A percentile compares a stretch with the other conserved stretches of the same genome.
phyloP scores from a whole-genome alignment of 2,113 vertebrate genomes.

The Campylomormyrus numenius region DNA sequence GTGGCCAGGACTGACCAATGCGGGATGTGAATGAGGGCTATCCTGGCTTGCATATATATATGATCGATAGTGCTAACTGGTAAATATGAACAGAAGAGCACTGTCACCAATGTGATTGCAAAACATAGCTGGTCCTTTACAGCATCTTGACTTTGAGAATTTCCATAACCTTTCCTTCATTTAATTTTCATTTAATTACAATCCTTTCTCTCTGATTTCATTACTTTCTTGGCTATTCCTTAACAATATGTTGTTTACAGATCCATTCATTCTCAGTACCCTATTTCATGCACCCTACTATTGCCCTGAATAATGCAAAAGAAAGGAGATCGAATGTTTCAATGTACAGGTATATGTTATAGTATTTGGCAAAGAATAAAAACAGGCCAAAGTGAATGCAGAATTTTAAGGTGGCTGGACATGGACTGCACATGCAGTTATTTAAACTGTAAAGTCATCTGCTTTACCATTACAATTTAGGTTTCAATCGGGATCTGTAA shows the following conservation, averaged over 20 bases:
- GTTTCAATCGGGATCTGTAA: background rate
- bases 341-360: background rate
- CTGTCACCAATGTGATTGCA: background rate
- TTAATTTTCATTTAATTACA: slow-evolving; percentile 1
- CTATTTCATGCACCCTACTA: background rate
- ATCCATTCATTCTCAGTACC: background rate
- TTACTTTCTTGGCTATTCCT: background rate
- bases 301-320: background rate
- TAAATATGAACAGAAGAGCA: background rate
- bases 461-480: background rate
- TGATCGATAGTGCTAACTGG: background rate
- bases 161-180: background rate
- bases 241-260: background rate
- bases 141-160: background rate
- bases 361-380: background rate
- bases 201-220: background rate
- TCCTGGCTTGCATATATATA: background rate
- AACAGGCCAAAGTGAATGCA: background rate
- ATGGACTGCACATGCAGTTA: background rate
- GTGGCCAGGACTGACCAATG: background rate
- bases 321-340: background rate
- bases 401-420: background rate
- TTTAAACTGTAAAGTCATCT: background rate
- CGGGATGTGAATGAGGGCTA: background rate
- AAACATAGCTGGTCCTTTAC: background rate